Evolutionary conservation across 2,113 vertebrate species (phyloP).

Genomic region (Bombycilla garrulus): DNA sequence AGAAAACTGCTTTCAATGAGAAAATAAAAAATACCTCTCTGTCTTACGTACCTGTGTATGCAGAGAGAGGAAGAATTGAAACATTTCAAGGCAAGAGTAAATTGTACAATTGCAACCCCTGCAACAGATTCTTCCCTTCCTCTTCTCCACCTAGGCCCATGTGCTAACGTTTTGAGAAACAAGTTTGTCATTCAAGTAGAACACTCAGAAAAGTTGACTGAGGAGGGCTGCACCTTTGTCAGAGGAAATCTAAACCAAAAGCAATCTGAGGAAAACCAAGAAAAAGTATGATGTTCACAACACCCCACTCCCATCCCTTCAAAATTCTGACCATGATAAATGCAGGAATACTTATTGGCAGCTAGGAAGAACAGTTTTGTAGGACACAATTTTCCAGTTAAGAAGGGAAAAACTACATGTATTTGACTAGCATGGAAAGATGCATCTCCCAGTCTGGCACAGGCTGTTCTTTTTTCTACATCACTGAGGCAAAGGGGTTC

Average conservation of each 20-base stretch:
- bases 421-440: not conserved
- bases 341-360: not conserved
- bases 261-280: not conserved
- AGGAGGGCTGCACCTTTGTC: not conserved
- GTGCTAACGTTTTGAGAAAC: not conserved
- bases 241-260: not conserved
- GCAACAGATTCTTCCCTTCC: not conserved
- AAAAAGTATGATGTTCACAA: not conserved
- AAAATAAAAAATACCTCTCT: not conserved
- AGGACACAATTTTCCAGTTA: not conserved
- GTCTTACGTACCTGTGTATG: not conserved
- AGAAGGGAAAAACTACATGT: not conserved
- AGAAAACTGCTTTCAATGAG: not conserved
- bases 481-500: not conserved
- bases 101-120: not conserved
- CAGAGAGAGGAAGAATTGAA: not conserved
- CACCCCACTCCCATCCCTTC: rapidly evolving
- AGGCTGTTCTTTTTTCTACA: not conserved
- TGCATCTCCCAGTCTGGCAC: not conserved
- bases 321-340: not conserved
- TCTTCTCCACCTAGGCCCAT: not conserved
- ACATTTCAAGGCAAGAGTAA: not conserved
- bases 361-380: not conserved
- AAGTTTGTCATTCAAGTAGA: not conserved
- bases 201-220: not conserved